Evolutionary conservation across 2,888 invertebrate species (phyloP).

Genomic region (Teleogryllus oceanicus): DNA sequence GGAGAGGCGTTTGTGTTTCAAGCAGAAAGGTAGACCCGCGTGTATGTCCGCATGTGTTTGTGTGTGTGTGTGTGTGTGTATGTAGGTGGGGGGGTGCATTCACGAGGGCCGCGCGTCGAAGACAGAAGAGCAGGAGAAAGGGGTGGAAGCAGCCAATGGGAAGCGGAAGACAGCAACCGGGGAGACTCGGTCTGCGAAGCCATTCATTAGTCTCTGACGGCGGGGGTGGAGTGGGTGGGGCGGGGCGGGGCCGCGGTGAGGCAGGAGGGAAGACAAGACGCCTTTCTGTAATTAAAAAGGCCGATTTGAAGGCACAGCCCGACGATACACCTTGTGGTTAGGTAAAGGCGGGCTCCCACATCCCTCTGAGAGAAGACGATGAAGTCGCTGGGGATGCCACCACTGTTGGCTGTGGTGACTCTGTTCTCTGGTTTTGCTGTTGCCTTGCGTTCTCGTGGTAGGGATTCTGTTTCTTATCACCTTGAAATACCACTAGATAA

Average conservation of each 20-base stretch:
- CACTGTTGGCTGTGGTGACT: no score
- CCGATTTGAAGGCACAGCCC: neutral
- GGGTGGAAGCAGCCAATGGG: neutral
- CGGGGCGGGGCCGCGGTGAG: neutral
- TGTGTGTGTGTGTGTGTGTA: neutral
- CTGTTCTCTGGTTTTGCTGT: no score
- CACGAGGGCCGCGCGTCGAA: neutral
- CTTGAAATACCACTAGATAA: no score
- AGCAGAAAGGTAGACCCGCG: neutral
- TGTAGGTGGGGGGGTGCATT: neutral
- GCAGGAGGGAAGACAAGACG: neutral
- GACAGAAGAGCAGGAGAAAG: neutral
- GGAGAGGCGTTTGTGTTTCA: neutral
- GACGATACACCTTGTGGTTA: neutral
- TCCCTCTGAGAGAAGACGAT: neutral
- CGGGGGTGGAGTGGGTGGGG: neutral
- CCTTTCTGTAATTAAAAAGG: constrained; percentile 7
- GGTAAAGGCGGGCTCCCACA: neutral
- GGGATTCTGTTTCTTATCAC: no score
- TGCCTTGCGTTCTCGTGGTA: no score
- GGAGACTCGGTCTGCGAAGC: neutral
- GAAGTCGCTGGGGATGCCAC: no score
- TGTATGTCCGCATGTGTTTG: neutral
- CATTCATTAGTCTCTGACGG: neutral
- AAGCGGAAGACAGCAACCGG: neutral